Evolutionary conservation across 2,797 vertebrate genomes (phyloP), one percentile per base, ranked within the genome.

Genomic region (Sebastes trivittatus): DNA sequence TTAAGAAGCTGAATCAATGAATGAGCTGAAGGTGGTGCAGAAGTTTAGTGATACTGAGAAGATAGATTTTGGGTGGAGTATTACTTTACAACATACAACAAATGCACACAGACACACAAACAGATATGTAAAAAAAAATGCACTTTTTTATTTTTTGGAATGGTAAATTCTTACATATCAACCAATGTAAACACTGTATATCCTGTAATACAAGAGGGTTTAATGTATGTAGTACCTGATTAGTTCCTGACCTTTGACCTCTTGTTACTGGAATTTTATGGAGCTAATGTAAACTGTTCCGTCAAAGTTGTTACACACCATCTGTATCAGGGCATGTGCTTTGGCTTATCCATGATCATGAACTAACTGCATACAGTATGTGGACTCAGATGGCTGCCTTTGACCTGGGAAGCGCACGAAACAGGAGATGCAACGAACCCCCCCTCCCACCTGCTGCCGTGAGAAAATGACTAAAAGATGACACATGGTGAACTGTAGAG

Each of bases 111-210:
- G 23, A 81, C 55, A 56, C 62, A 76, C 34, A 68, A 6, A 71
- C 29, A 59, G 3, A 66, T 65, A 34, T 67, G 18, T 68, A 63
- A 78, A 27, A 77, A 80, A 75, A 75, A 78, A 82, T 22, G 69
- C 78, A 87, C 88, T 85, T 90, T 91, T 87, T 88, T 77, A 82
- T 87, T 78, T 84, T 82, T 84, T 62, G 66, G 74, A 90, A 88
- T 79, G 49, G 59, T 72, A 42, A 78, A 72, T 76, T 83, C 32
- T 81, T 86, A 80, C 84, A 90, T 85, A 88, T 89, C 87, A 89
- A 81, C 72, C 77, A 68, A 74, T 83, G 58, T 74, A 75, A 82
- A 92, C 59, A 70, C 68, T 78, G 72, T 79, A 67, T 46, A 69
- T 82, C 83, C 78, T 86, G 56, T 80, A 73, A 69, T 46, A 38